Evolutionary conservation across 2,113 vertebrate species (phyloP).

Genomic region (Epinephelus lanceolatus): DNA sequence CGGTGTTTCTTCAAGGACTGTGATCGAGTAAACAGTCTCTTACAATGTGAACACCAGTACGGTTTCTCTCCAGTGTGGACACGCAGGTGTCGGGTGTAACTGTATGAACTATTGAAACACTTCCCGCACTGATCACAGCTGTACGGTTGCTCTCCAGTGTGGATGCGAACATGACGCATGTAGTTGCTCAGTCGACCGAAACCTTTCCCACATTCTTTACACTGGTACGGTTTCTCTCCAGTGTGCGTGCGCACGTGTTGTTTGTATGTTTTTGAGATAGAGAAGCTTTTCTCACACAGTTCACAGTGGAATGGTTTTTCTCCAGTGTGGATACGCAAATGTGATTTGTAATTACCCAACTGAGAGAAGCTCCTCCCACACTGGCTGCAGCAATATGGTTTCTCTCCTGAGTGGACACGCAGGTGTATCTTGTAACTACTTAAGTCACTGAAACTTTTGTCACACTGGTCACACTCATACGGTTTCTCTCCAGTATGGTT

Average conservation of each 20-base stretch:
- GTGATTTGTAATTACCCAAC: constrained; percentile 53
- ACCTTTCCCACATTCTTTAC: constrained; percentile 43
- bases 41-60: constrained; percentile 59
- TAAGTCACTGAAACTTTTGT: constrained; percentile 45
- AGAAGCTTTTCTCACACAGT: constrained; percentile 51
- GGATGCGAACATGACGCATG: constrained; percentile 47
- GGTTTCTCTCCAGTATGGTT: constrained; percentile 61
- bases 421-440: constrained; percentile 54
- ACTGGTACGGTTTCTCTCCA: constrained; percentile 46
- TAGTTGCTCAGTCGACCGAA: constrained; percentile 55
- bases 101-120: constrained; percentile 46
- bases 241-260: constrained; percentile 49
- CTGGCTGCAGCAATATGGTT: constrained; percentile 50
- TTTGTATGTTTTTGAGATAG: constrained; percentile 50
- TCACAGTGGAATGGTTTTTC: constrained; percentile 51
- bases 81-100: constrained; percentile 51
- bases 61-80: constrained; percentile 60
- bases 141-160: constrained; percentile 50
- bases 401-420: constrained; percentile 52
- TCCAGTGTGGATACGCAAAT: constrained; percentile 47
- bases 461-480: constrained; percentile 33
- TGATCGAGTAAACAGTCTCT: constrained; percentile 45
- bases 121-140: constrained; percentile 55
- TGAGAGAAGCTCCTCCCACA: constrained; percentile 55
- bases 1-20: constrained; percentile 60